phyloP scores from a whole-genome alignment of 2,113 vertebrate genomes.

The Leptosomus discolor region DNA sequence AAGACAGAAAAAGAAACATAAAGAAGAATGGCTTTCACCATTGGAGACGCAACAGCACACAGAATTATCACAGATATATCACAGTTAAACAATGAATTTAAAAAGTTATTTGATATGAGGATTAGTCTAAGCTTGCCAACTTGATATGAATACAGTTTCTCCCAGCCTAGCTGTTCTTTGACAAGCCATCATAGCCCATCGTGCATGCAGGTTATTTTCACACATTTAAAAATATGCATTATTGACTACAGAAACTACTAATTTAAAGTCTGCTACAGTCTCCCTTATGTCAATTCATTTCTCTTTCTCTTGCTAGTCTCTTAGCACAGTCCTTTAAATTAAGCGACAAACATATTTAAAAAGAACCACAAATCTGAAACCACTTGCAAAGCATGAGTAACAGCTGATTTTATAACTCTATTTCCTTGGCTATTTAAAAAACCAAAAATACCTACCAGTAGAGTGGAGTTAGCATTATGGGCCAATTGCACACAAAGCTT shows the following conservation, averaged over 20 bases:
- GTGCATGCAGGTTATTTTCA: constrained; percentile 26
- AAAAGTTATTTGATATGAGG: not conserved
- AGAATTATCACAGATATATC: not conserved
- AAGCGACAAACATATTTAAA: not conserved
- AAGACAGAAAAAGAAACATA: not conserved
- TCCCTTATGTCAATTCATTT: constrained; percentile 1
- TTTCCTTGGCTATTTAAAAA: not conserved
- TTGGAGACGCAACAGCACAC: not conserved
- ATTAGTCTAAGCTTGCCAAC: not conserved
- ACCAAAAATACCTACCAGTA: not conserved
- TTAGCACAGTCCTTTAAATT: constrained; percentile 25
- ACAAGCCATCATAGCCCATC: not conserved
- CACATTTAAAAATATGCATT: not conserved
- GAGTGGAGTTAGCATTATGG: not conserved
- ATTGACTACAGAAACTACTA: not conserved
- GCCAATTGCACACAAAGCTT: not conserved
- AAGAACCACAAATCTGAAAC: not conserved
- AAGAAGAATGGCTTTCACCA: not conserved
- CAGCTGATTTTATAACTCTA: not conserved
- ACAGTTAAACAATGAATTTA: not conserved
- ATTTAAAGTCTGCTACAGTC: constrained; percentile 3
- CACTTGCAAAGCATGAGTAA: not conserved
- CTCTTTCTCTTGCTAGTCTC: not conserved
- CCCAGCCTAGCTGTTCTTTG: not conserved
- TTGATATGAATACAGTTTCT: not conserved